Conservation (phyloP, 2,888 invertebrate genomes). For the Tuta absoluta region DNA sequence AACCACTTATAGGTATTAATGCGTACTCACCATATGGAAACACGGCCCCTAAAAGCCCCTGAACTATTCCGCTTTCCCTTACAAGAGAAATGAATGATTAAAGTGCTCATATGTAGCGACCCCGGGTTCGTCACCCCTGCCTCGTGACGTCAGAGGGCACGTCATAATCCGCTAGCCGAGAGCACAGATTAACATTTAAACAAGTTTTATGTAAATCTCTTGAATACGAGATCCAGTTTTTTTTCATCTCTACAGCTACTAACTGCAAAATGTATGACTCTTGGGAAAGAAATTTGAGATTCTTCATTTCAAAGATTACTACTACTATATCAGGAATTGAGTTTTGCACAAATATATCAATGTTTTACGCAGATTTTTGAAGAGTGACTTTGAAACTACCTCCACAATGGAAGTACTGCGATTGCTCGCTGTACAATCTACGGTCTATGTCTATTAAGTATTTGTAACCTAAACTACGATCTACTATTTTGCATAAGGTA, state of each 20-base stretch:
- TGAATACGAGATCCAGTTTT: conserved; percentile 61
- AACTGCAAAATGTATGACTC: conserved; percentile 15
- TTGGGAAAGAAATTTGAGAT: conserved; percentile 5
- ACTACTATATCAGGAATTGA: too few species aligned
- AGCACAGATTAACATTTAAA: conserved; percentile 77
- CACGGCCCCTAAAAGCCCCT: conserved; percentile 20
- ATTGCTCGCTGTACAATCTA: too few species aligned
- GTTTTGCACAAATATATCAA: too few species aligned
- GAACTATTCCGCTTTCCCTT: conserved; percentile 28
- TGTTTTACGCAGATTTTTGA: too few species aligned
- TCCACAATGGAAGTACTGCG: too few species aligned
- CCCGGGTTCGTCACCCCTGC: conserved; percentile 41
- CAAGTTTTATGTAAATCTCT: conserved; percentile 77
- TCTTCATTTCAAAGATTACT: conserved; percentile 12
- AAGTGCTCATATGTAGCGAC: conserved; percentile 45
- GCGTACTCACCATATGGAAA: conserved; percentile 1
- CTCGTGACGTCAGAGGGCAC: conserved; percentile 57
- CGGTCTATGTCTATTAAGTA: too few species aligned
- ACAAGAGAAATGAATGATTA: conserved; percentile 48
- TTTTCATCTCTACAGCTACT: conserved; percentile 22
- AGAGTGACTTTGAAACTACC: too few species aligned
- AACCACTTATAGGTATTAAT: background rate
- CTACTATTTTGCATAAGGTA: too few species aligned
- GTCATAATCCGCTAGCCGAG: conserved; percentile 64
- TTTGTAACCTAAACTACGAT: too few species aligned